Base-by-base conservation (phyloP, 2,888 invertebrate genomes). In the Nomada fucata region DNA sequence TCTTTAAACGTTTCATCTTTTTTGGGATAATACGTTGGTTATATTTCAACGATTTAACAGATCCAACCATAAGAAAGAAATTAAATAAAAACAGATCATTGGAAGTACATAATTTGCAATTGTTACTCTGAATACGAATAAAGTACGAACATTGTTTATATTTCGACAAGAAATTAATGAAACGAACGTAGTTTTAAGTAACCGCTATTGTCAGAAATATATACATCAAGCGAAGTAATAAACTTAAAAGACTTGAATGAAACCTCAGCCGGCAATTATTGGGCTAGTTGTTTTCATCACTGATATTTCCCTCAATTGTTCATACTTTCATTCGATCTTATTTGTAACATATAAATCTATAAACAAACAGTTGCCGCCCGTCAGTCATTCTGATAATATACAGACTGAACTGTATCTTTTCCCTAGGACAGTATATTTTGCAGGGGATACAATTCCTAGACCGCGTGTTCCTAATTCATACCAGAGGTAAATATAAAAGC, bases 1-100 rank as follows among this genome's bases (percentile, higher is more conserved):
- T 95, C 94, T 95, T 95, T 81, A 95, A 95, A 90, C 96, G 95
- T 95, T 96, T 96, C 93, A 95, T 95, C 47, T 92, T 94, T 94
- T 92, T 91, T 90, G 85, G 29, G 72, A 57, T 68, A 60, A 20
- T 52, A 77, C 60, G 60, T 77, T 81, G 81, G 68, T 83, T 81
- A 77, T 60, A 63, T 71, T 82, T 18, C 20, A 68, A 65, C 11
- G 26, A 52, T 76, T 72, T 44, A 26, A 74, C 65, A 61, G 50
- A 67, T 63, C 20, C 50, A 26, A 81, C 57, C 81, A 70, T 81
- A 63, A 64, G 69, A 60, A 67, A 76, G n/a, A 57, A 23, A 50
- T 69, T 29, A 70, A 65, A 52, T 69, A 44, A 80, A 47, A 57
- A 26, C 36, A 59, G 76, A 60, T 69, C 44, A 63, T 79, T 76